Percentiles rank a stretch among this genome's conserved stretches.
Conservation (phyloP, 2,797 vertebrate genomes). For the Sphaeramia orbicularis region DNA sequence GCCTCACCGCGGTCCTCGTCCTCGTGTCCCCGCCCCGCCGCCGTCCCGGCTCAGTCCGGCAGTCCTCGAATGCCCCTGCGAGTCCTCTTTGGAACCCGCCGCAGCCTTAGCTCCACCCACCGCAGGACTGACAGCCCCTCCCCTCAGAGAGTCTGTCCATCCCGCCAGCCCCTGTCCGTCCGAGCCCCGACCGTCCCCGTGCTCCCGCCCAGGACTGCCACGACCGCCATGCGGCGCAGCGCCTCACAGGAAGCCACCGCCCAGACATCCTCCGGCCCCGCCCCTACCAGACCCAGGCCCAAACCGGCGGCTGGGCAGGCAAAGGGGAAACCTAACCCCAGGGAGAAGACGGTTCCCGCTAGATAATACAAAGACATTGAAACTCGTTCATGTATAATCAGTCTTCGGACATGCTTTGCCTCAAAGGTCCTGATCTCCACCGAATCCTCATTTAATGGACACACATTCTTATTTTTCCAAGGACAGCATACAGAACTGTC, state of each 20-base stretch:
- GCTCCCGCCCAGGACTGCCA: constrained; percentile 72
- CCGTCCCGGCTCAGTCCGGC: constrained; percentile 65
- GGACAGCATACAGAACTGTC: constrained; percentile 59
- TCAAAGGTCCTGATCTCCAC: constrained; percentile 63
- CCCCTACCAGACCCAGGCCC: constrained; percentile 43
- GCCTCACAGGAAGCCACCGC: constrained; percentile 70
- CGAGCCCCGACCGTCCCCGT: constrained; percentile 76
- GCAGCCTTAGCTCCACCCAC: constrained; percentile 89
- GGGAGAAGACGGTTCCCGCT: constrained; percentile 68
- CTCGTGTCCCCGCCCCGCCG: constrained; percentile 67
- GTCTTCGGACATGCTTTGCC: constrained; percentile 64
- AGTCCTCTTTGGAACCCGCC: constrained; percentile 81
- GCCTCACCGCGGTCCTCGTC: constrained; percentile 69
- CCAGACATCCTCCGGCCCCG: constrained; percentile 44
- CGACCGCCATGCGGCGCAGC: constrained; percentile 70
- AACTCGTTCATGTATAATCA: constrained; percentile 63
- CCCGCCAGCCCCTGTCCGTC: constrained; percentile 77
- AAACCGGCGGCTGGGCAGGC: constrained; percentile 43
- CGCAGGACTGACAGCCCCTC: constrained; percentile 92
- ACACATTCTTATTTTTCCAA: constrained; percentile 51
- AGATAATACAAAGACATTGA: constrained; percentile 82
- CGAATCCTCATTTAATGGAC: constrained; percentile 52
- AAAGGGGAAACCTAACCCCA: constrained; percentile 65
- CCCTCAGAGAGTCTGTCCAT: constrained; percentile 87
- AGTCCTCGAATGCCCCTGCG: constrained; percentile 82